A percentile compares a stretch with the other conserved stretches of the same genome.
Conservation (phyloP, 2,797 vertebrate genomes). For the Sphenodon punctatus region DNA sequence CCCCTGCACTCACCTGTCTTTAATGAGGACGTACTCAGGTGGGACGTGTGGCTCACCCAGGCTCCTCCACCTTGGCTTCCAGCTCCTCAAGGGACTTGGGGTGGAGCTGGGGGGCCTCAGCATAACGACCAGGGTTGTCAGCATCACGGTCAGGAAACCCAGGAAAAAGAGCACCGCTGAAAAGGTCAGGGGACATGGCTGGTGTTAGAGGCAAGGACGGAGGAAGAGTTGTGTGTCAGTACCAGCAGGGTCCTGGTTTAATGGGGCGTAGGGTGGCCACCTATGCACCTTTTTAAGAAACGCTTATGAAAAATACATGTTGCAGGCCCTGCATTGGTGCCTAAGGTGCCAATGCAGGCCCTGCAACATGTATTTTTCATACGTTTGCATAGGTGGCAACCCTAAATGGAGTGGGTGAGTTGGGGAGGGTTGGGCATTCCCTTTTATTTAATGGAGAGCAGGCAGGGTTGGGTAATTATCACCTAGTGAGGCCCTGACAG, state of each 20-base stretch:
- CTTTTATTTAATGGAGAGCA: neutral
- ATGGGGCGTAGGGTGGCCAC: neutral
- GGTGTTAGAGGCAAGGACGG: neutral
- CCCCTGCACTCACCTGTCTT: slow-evolving; percentile 82
- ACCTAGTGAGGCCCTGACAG: neutral
- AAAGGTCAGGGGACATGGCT: neutral
- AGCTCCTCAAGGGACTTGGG: slow-evolving; percentile 73
- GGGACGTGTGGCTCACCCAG: slow-evolving; percentile 81
- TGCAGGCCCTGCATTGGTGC: no score
- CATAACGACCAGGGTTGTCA: slow-evolving; percentile 80
- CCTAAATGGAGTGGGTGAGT: neutral
- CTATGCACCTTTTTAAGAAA: no score
- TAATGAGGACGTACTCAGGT: slow-evolving; percentile 71
- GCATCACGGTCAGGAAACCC: slow-evolving; percentile 73
- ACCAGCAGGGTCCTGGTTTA: neutral
- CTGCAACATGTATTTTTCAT: no score
- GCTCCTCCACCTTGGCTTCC: slow-evolving; percentile 88
- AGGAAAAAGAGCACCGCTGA: slow-evolving; percentile 82
- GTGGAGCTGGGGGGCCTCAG: slow-evolving; percentile 76
- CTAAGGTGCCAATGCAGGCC: no score
- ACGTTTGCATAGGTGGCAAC: no score
- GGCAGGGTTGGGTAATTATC: neutral
- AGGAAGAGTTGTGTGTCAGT: rapidly evolving
- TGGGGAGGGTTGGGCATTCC: neutral
- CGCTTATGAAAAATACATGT: no score